Conservation (phyloP, 2,797 vertebrate species). For the Microcaecilia unicolor region DNA sequence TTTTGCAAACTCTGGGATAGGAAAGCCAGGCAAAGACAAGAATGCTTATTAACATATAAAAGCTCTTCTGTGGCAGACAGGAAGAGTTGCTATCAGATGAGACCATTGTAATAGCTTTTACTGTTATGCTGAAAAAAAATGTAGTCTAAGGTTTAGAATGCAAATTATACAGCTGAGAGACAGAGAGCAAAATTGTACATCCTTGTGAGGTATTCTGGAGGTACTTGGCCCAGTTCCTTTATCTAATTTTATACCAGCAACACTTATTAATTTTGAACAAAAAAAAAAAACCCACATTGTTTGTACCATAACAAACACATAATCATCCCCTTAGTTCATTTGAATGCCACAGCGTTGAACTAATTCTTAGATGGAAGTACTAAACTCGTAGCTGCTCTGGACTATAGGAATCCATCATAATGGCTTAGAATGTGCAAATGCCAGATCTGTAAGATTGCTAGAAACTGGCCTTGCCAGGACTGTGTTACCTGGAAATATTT, state of each 20-base stretch:
- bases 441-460: too few species aligned
- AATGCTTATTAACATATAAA: too few species aligned
- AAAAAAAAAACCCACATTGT: conserved; percentile 60
- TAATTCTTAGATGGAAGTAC: conserved; percentile 37
- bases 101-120: too few species aligned
- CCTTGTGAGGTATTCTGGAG: conserved; percentile 40
- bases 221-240: conserved; percentile 53
- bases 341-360: conserved; percentile 24
- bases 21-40: too few species aligned
- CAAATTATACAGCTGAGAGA: conserved; percentile 39
- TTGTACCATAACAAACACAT: conserved; percentile 61
- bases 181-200: conserved; percentile 21
- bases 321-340: conserved; percentile 37
- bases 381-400: conserved; percentile 27
- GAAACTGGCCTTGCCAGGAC: too few species aligned
- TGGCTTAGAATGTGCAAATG: background rate
- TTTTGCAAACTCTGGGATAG: too few species aligned
- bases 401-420: background rate
- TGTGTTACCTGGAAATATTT: too few species aligned
- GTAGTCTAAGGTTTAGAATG: conserved; percentile 30
- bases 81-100: too few species aligned
- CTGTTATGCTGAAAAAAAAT: too few species aligned
- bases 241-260: conserved; percentile 65
- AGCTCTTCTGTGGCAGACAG: too few species aligned
- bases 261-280: conserved; percentile 68